Evolutionary conservation across 2,797 vertebrate species (phyloP).

Genomic region (Garrulus glandarius): DNA sequence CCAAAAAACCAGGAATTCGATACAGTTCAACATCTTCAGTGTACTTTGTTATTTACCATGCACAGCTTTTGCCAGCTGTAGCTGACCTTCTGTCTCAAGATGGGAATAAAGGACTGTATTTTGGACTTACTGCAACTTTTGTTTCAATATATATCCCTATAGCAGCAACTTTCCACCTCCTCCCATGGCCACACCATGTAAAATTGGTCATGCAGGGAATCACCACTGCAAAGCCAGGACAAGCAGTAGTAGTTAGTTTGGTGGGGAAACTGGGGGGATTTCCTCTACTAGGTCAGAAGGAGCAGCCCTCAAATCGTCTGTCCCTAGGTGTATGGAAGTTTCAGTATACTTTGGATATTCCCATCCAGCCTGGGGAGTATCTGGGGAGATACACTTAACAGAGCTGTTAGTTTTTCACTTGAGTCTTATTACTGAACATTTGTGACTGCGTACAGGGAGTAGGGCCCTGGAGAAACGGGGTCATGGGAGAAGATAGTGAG

Average conservation of each 20-base stretch:
- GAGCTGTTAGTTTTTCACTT: background rate
- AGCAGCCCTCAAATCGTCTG: background rate
- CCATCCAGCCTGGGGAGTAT: background rate
- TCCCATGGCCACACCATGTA: background rate
- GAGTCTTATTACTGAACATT: background rate
- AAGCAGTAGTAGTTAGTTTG: background rate
- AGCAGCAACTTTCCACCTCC: background rate
- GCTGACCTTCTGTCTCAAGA: background rate
- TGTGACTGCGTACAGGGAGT: background rate
- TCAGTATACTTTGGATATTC: background rate
- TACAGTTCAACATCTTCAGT: background rate
- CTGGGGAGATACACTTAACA: background rate
- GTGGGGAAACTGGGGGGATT: background rate
- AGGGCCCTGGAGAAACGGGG: background rate
- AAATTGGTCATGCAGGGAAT: background rate
- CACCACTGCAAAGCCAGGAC: fast-evolving
- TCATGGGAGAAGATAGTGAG: background rate
- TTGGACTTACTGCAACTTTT: background rate
- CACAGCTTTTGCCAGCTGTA: background rate
- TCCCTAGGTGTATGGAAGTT: background rate
- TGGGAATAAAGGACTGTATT: background rate
- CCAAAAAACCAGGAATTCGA: background rate
- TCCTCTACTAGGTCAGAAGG: background rate
- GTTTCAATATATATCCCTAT: background rate
- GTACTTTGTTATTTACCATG: constrained; percentile 1